Evolutionary conservation across 2,888 invertebrate genomes (phyloP), one percentile per base, ranked within the genome.

Genomic region (Norana najaformis): DNA sequence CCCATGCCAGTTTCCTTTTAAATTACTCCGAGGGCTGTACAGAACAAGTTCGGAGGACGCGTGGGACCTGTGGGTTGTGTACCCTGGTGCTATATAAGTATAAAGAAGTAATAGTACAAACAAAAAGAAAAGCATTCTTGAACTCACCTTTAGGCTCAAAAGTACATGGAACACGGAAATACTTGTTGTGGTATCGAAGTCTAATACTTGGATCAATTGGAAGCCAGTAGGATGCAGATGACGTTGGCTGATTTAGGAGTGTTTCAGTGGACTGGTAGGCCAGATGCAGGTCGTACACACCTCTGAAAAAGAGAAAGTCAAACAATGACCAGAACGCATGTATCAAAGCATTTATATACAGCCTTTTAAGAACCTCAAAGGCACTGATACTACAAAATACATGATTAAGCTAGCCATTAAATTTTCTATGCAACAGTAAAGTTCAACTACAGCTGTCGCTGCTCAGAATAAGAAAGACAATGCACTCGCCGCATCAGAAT

Each of bases 111-210:
- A 69, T n/a, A n/a, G n/a, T n/a, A 6, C 1, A n/a, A 11, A 69
- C 8, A 69, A 69, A 47, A 18, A 85, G 18, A 34, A n/a, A 85
- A 36, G 35, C 37, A 20, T 34, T 88, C 35, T 16, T 35, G 88
- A 88, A 38, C 38, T 88, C 38, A 88, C 88, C 88, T 35, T 88
- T 88, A 1, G 88, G 88, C 38, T 88, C 88, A 88, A 88, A 88
- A 37, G 88, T 88, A 88, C 88, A 88, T 30, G 88, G 88, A 36
- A 88, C 88, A 37, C 88, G 36, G 88, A 88, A 88, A 35, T 88
- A 37, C 23, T 88, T 38, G 35, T 38, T 88, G 36, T 88, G 88
- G 38, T 88, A 88, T 88, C 37, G 88, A 88, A 88, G 88, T 37
- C 36, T 4, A 30, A 88, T 36, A 88, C 23, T 37, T 37, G 36